These are phyloP conservation scores for human DNA, from an alignment of 2,113 vertebrate genomes.

Conservation along the genomic window DNA sequence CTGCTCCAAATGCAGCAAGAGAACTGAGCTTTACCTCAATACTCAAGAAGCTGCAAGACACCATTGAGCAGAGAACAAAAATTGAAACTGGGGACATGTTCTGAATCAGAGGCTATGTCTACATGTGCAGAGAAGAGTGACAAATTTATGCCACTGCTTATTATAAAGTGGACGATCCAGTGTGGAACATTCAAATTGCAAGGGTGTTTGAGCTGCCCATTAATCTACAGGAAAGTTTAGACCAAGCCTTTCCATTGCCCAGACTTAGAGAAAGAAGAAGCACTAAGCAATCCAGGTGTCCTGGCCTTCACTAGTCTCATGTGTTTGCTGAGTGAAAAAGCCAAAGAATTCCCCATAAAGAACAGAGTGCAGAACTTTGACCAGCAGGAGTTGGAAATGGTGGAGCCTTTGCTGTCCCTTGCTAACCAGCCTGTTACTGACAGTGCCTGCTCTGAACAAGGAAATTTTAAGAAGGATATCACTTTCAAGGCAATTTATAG, in stretches of 20 bases:
- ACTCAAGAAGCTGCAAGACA: not conserved
- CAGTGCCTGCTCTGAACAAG: conserved; percentile 79
- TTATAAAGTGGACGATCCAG: conserved; percentile 93
- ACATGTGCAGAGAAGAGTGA: conserved; percentile 89
- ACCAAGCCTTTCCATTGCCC: conserved; percentile 85
- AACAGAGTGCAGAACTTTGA: conserved; percentile 90
- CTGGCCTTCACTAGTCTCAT: conserved; percentile 76
- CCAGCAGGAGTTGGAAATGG: conserved; percentile 89
- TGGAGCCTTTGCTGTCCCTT: conserved; percentile 86
- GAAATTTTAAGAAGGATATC: conserved; percentile 81
- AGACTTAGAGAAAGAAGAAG: conserved; percentile 38
- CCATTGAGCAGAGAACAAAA: conserved; percentile 78
- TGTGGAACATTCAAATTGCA: conserved; percentile 90
- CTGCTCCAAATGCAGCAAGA: not conserved
- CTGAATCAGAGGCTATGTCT: conserved; percentile 89
- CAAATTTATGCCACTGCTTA: conserved; percentile 89
- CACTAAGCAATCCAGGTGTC: conserved; percentile 68
- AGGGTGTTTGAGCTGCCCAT: conserved; percentile 92
- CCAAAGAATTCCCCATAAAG: conserved; percentile 89
- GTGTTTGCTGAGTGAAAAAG: conserved; percentile 82
- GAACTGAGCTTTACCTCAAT: not conserved
- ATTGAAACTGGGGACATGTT: conserved; percentile 92
- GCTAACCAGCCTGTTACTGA: conserved; percentile 67
- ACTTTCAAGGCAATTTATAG: conserved; percentile 84
- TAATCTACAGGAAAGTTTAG: conserved; percentile 92